phyloP scores from a whole-genome alignment of 2,113 vertebrate species.

The Thryonomys swinderianus region DNA sequence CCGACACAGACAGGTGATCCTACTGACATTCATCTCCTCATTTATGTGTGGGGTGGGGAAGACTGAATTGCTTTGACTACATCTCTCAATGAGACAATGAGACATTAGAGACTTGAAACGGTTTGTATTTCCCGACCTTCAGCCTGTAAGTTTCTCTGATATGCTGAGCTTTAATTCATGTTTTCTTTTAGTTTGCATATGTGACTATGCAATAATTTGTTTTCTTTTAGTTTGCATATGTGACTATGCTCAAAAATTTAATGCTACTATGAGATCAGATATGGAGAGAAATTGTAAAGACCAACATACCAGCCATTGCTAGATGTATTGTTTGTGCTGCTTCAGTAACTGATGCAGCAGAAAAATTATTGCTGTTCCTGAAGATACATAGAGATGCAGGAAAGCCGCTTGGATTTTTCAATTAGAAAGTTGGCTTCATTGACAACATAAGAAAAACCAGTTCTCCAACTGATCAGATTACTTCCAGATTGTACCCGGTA shows the following conservation, averaged over 20 bases:
- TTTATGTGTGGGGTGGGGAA: background rate
- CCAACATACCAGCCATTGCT: background rate
- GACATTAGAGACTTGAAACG: background rate
- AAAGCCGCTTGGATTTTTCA: background rate
- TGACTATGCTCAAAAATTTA: background rate
- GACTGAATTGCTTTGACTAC: background rate
- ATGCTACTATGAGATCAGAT: background rate
- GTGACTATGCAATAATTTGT: too few relatives aligned
- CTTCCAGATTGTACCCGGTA: background rate
- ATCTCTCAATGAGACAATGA: background rate
- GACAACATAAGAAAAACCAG: background rate
- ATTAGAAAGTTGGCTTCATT: constrained; percentile 29
- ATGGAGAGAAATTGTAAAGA: background rate
- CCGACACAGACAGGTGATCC: rapidly evolving
- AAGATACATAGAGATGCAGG: background rate
- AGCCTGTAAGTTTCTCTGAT: background rate
- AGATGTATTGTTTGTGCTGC: background rate
- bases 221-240: background rate
- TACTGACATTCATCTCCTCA: background rate
- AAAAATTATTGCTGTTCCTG: background rate
- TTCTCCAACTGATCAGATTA: constrained; percentile 2
- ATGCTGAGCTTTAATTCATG: background rate
- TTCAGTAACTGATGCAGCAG: background rate
- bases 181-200: background rate
- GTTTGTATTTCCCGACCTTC: background rate